Evolutionary conservation across 2,888 invertebrate genomes (phyloP), one percentile per base, ranked within the genome.

Genomic region (Amorpha juglandis): DNA sequence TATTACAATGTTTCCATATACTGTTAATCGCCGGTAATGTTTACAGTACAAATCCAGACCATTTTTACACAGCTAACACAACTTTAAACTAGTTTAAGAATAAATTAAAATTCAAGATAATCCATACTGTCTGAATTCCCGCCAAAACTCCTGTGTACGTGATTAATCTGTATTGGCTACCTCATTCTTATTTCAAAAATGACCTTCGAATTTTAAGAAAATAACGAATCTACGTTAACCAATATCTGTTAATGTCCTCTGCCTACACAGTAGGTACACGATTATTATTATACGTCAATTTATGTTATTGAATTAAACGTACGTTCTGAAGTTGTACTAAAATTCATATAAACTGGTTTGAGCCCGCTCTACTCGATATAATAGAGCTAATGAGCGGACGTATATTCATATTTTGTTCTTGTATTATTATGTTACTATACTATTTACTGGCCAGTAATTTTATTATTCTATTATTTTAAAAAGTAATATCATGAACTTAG

Each of bases 301-400:
- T 55, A 27, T 3, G 35, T 55, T 55, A 55, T 55, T 55, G 55
- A 4, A 55, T 33, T 53, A 53, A 38, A 38, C 16, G 16, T 35
- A 58, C 16, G 9, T 38, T n/a, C 38, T 38, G 27, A 16, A 33
- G 52, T 42, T 58, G 58, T 16, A 19, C 16, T 58, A 38, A 58
- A 58, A 58, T 58, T 19, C 6, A 38, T 58, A 19, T 42, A 16
- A 58, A 58, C 58, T 42, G 42, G 58, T 42, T 58, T 58, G 38
- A 58, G 42, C 58, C 11, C 12, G 58, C 19, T 38, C 38, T 12
- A 38, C n/a, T 58, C 42, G 58, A 58, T 14, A 38, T 58, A 58
- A 11, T 42, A 38, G 58, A 38, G 12, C 6, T 38, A 42, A 58
- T 58, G 58, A 58, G 19, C 16, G 19, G 12, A 42, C 58, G 19